Percentiles rank a stretch among this genome's conserved stretches.
Conservation (phyloP, 2,797 vertebrate genomes). For the Pangasius krempfi region DNA sequence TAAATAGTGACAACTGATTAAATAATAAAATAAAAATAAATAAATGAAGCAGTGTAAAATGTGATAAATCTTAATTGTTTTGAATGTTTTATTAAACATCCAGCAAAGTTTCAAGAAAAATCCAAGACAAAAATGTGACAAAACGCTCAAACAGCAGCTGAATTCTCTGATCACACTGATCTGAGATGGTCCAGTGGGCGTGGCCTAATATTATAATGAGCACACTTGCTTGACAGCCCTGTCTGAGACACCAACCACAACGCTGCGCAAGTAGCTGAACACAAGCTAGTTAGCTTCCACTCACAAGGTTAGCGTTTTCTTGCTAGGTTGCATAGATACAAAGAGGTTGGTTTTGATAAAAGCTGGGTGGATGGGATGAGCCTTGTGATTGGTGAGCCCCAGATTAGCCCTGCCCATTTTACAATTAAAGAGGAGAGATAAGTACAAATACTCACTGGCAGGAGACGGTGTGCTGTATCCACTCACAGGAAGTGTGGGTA, state of each 20-base stretch:
- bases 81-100: not conserved
- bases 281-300: not conserved
- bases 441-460: constrained; percentile 80
- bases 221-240: not conserved
- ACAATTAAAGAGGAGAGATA: not conserved
- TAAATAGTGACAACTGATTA: not conserved
- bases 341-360: not conserved
- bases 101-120: not conserved
- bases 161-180: not conserved
- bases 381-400: not conserved
- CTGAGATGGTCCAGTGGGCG: not conserved
- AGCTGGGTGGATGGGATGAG: not conserved
- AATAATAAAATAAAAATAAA: not conserved
- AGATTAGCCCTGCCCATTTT: not conserved
- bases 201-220: constrained; percentile 1
- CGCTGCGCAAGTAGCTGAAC: not conserved
- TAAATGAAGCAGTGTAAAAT: not conserved
- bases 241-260: not conserved
- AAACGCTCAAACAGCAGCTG: not conserved
- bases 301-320: not conserved
- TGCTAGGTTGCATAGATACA: not conserved
- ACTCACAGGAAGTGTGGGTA: constrained; percentile 81
- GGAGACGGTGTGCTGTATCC: constrained; percentile 88
- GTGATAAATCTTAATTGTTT: not conserved
- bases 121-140: not conserved